phyloP scores from a whole-genome alignment of 2,797 vertebrate genomes.

The Anguilla obscura region DNA sequence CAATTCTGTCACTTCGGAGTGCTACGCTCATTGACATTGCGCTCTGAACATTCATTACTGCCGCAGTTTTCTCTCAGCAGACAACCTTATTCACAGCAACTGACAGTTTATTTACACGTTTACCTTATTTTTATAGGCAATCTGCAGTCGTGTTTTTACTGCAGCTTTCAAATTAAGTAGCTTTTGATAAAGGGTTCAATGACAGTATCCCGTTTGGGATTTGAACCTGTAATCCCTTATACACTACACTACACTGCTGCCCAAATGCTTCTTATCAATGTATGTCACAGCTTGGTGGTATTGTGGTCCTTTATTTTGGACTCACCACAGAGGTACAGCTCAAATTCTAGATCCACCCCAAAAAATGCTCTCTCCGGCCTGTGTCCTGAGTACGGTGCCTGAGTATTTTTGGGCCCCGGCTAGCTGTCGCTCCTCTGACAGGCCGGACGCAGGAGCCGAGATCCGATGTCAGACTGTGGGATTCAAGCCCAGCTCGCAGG shows the following conservation, averaged over 20 bases:
- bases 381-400: not conserved
- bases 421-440: not conserved
- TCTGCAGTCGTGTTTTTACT: not conserved
- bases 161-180: not conserved
- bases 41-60: not conserved
- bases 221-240: not conserved
- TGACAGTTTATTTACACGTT: not conserved
- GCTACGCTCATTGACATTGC: not conserved
- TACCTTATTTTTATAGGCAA: not conserved
- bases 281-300: no score
- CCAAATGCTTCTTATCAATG: not conserved
- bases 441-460: not conserved
- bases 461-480: not conserved
- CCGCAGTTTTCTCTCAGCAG: no score
- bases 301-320: not conserved
- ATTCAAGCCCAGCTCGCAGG: not conserved
- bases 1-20: not conserved
- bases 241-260: not conserved
- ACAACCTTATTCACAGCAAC: not conserved
- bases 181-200: not conserved
- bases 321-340: not conserved
- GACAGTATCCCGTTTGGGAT: not conserved
- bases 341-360: not conserved
- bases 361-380: not conserved
- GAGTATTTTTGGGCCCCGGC: not conserved